Conservation (phyloP, 2,113 vertebrate genomes). For the Anhinga rufa region DNA sequence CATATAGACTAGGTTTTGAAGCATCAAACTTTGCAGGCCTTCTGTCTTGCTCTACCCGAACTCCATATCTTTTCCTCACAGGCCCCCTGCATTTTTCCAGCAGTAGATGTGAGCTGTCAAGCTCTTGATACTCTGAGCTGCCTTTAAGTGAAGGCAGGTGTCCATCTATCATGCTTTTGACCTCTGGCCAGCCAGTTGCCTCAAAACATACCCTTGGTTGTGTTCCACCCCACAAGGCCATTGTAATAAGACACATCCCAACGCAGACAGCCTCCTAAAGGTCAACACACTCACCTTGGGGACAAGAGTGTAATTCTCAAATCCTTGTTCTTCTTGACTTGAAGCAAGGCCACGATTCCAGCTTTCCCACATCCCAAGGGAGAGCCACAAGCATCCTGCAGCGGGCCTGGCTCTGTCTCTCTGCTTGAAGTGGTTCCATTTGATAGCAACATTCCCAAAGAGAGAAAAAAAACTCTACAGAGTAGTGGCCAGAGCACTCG, state of each 20-base stretch:
- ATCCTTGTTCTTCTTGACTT: not conserved
- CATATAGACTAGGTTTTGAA: not conserved
- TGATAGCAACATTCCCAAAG: not conserved
- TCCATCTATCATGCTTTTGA: not conserved
- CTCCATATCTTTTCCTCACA: not conserved
- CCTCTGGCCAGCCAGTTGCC: not conserved
- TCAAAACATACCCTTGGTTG: not conserved
- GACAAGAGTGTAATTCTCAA: not conserved
- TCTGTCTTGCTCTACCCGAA: not conserved
- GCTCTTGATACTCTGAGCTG: not conserved
- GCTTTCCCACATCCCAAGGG: not conserved
- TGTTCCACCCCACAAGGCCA: not conserved
- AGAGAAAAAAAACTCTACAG: not conserved
- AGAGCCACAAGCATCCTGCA: not conserved
- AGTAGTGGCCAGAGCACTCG: not conserved
- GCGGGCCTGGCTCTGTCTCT: not conserved
- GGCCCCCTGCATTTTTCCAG: not conserved
- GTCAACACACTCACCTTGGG: slow-evolving; percentile 16
- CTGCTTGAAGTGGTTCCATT: not conserved
- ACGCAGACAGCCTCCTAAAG: not conserved
- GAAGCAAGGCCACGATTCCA: not conserved
- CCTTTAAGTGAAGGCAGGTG: not conserved
- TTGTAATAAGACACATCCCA: not conserved
- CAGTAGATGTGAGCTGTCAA: not conserved
- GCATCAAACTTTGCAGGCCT: not conserved